phyloP scores from a whole-genome alignment of 2,113 vertebrate genomes.

The Danio rerio region DNA sequence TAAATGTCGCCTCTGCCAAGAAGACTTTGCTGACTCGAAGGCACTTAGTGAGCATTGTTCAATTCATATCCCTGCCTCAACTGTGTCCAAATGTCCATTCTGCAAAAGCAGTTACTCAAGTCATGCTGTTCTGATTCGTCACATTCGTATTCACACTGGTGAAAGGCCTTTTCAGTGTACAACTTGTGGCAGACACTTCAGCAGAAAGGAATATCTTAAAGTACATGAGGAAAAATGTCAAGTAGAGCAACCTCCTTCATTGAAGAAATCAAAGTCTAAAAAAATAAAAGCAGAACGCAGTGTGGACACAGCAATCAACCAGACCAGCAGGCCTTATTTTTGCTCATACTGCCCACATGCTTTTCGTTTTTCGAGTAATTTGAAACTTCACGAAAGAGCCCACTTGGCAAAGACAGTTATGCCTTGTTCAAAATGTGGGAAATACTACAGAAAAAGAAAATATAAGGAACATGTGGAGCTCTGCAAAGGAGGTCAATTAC shows the following conservation, averaged over 20 bases:
- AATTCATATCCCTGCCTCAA: conserved; percentile 65
- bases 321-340: conserved; percentile 4
- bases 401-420: conserved; percentile 68
- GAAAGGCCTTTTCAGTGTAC: conserved; percentile 70
- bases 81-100: conserved; percentile 71
- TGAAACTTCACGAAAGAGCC: conserved; percentile 63
- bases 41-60: conserved; percentile 70
- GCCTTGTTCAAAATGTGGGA: conserved; percentile 69
- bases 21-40: conserved; percentile 63
- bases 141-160: conserved; percentile 73
- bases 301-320: neutral
- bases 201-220: conserved; percentile 57
- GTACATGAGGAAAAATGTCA: conserved; percentile 67
- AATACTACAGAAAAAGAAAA: conserved; percentile 68
- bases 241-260: neutral
- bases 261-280: neutral
- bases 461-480: conserved; percentile 57
- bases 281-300: neutral
- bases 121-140: conserved; percentile 68
- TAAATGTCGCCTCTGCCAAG: conserved; percentile 70
- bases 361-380: conserved; percentile 61
- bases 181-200: conserved; percentile 72
- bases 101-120: conserved; percentile 65
- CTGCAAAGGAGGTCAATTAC: conserved; percentile 31
- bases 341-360: conserved; percentile 70